Evolutionary conservation across 2,797 vertebrate species (phyloP), one percentile per base, ranked within the genome.

Genomic region (Rhabdomys pumilio): DNA sequence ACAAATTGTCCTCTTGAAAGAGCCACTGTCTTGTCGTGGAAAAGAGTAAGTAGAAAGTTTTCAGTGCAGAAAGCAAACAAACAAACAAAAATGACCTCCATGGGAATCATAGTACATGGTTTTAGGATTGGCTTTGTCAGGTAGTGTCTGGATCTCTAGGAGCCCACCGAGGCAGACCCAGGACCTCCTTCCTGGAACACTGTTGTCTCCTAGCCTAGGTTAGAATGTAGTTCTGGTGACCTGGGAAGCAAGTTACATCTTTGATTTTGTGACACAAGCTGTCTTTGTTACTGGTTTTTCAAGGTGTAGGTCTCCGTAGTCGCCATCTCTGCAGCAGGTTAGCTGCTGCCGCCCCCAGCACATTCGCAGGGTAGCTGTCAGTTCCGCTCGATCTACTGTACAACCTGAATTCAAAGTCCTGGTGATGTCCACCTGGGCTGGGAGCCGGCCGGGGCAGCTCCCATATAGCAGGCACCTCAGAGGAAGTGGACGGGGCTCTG

Each of bases 361-460:
- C 8, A 77, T 15, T 24, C 29, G 85, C 47, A 92, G 85, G 95
- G 69, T 75, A 92, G 95, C 0, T 26, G n/a, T 69, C 41, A 84
- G 67, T 97, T 97, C 95, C 96, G 95, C 92, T 38, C 38, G 38
- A 81, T 77, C 93, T 63, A 1, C 73, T 9, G 41, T 80, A 88
- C 59, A 65, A 53, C 80, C 83, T 53, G 69, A 79, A 96, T 94
- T 92, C 97, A 92, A 97, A 98, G 98, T 85, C 19, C n/a, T 47
- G 65, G 83, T 38, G 89, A 50, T 63, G 17, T 76, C 88, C 67
- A 3, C 87, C 90, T 89, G 93, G 50, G 67, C 90, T 69, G 50
- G 88, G 97, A 96, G 96, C 79, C 89, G 14, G 15, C 34, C 14
- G 0, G 2, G 47, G 76, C 59, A 72, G 34, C 50, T 76, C 41